These are phyloP conservation scores for Akabosia matsudoensis DNA, from an alignment of 1,140 invertebrate species.

Conservation along the genomic window DNA sequence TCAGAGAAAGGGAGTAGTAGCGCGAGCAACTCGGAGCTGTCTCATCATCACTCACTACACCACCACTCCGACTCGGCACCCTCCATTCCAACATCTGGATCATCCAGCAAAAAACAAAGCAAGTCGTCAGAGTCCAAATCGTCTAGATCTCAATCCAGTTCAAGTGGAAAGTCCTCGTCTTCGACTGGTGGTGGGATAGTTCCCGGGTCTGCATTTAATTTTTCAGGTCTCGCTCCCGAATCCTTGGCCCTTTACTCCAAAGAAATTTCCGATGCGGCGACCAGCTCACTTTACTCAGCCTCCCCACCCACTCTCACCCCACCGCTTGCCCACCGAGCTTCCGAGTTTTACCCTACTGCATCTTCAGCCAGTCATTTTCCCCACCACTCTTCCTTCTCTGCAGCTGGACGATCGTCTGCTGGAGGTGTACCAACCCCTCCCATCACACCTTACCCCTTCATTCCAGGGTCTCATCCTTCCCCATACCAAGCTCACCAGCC, in stretches of 20 bases:
- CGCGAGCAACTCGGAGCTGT: background rate
- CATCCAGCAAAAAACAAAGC: slow-evolving; percentile 6
- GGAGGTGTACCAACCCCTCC: slow-evolving; percentile 29
- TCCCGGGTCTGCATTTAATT: slow-evolving; percentile 43
- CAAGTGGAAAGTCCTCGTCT: slow-evolving; percentile 16
- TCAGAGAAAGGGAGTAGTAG: background rate
- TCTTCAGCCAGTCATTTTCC: slow-evolving; percentile 31
- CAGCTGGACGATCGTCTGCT: slow-evolving; percentile 24
- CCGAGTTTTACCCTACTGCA: slow-evolving; percentile 40
- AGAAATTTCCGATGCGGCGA: slow-evolving; percentile 36
- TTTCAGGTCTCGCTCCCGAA: slow-evolving; percentile 37
- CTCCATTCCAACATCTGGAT: background rate
- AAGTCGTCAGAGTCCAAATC: slow-evolving; percentile 27
- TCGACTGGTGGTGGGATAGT: slow-evolving; percentile 25
- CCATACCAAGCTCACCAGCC: slow-evolving; percentile 31
- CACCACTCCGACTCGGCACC: background rate
- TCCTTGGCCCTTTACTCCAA: slow-evolving; percentile 40
- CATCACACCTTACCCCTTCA: slow-evolving; percentile 39
- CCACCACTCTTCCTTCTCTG: slow-evolving; percentile 34
- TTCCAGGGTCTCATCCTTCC: slow-evolving; percentile 33
- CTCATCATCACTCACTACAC: background rate
- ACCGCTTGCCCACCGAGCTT: slow-evolving; percentile 38
- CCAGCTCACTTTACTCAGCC: slow-evolving; percentile 28
- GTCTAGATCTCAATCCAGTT: slow-evolving; percentile 37
- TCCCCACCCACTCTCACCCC: slow-evolving; percentile 30